Evolutionary conservation across 2,113 vertebrate genomes (phyloP).

Genomic region (Haemorhous mexicanus): DNA sequence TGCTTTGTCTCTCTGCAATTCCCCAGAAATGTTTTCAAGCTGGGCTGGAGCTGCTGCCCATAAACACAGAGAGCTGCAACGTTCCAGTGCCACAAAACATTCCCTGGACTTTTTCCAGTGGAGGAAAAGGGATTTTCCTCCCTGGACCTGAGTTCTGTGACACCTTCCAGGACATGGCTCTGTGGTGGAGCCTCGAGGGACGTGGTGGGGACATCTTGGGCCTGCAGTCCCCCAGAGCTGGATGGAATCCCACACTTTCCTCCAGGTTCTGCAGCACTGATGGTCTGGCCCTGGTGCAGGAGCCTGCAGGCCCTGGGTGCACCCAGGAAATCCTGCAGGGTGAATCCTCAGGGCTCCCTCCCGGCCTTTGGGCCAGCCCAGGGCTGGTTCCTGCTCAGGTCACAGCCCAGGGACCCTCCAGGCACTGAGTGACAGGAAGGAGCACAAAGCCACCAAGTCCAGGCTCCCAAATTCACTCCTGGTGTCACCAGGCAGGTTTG

Average conservation of each 20-base stretch:
- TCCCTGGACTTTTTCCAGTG: not conserved
- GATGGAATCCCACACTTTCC: accelerated
- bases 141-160: accelerated
- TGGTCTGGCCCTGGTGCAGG: accelerated
- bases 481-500: not conserved
- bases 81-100: not conserved
- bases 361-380: not conserved
- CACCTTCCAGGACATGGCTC: accelerated
- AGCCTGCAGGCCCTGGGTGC: not conserved
- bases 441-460: not conserved
- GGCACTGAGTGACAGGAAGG: accelerated
- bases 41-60: not conserved
- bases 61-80: not conserved
- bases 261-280: not conserved
- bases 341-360: not conserved
- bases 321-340: not conserved
- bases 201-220: accelerated
- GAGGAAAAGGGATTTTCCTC: not conserved
- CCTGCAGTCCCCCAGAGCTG: not conserved
- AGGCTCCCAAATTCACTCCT: not conserved
- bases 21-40: not conserved
- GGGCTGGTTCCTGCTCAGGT: accelerated
- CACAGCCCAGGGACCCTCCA: not conserved
- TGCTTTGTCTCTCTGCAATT: not conserved
- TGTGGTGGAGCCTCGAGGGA: accelerated